A percentile compares a stretch with the other conserved stretches of the same genome.
These are phyloP conservation scores for Cyanistes caeruleus DNA, from an alignment of 2,113 vertebrate genomes.

Conservation along the genomic window DNA sequence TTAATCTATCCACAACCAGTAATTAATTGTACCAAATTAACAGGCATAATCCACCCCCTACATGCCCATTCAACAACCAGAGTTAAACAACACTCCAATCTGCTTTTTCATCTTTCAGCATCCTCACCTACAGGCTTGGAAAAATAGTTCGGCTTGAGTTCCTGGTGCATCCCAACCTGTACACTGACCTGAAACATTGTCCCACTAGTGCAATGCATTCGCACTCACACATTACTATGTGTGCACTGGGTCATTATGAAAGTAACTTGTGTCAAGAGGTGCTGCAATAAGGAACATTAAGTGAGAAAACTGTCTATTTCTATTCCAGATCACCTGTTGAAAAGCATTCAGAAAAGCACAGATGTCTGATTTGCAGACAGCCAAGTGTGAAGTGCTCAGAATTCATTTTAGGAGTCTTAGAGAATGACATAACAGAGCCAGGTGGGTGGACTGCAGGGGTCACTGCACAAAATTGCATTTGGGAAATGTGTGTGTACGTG, in stretches of 20 bases:
- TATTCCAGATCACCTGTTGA: neutral
- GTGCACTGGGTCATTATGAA: neutral
- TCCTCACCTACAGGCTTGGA: neutral
- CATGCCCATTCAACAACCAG: neutral
- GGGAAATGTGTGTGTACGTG: neutral
- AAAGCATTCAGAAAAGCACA: neutral
- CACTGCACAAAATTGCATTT: neutral
- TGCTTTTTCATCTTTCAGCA: neutral
- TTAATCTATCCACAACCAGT: neutral
- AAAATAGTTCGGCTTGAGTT: neutral
- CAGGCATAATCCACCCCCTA: neutral
- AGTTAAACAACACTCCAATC: neutral
- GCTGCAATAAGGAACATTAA: neutral
- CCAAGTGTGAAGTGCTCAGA: neutral
- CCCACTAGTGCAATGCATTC: neutral
- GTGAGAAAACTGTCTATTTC: neutral
- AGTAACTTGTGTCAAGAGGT: neutral
- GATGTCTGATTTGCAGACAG: neutral
- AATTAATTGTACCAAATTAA: neutral
- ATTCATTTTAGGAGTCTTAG: neutral
- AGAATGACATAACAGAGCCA: neutral
- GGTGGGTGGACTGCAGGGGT: neutral
- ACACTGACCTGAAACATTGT: neutral
- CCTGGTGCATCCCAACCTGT: neutral
- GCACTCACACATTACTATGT: fast-evolving